Percentiles rank a stretch among this genome's conserved stretches.
These are phyloP conservation scores for Willisornis vidua DNA, from an alignment of 2,113 vertebrate species.

Conservation along the genomic window DNA sequence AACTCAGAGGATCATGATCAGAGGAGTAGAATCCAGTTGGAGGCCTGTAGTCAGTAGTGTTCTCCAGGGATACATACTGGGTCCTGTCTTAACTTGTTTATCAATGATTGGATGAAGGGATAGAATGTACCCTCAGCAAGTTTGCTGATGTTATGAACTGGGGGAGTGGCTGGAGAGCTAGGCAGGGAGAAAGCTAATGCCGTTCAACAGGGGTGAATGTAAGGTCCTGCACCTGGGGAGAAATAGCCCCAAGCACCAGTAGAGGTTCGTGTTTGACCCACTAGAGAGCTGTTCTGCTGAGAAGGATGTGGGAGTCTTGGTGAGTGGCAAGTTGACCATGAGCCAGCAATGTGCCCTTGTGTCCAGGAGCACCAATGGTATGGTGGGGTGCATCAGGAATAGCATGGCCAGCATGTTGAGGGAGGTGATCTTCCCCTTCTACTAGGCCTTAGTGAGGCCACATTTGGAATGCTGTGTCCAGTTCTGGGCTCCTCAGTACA, in stretches of 20 bases:
- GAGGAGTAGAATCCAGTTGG: not conserved
- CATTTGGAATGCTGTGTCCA: not conserved
- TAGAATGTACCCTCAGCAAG: not conserved
- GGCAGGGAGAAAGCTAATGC: fast-evolving
- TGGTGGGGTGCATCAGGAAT: not conserved
- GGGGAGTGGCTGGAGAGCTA: not conserved
- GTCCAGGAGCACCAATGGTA: not conserved
- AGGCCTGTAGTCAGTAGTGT: not conserved
- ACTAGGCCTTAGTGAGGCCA: not conserved
- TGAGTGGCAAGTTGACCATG: not conserved
- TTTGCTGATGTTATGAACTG: not conserved
- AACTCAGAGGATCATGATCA: not conserved
- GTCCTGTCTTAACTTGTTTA: not conserved
- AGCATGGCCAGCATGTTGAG: fast-evolving
- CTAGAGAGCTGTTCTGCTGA: not conserved
- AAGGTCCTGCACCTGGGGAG: not conserved
- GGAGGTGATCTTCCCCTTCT: not conserved
- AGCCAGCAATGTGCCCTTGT: not conserved
- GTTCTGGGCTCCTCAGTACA: not conserved
- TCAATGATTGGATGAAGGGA: fast-evolving
- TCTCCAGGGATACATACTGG: not conserved
- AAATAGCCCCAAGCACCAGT: too few species aligned
- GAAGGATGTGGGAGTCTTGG: not conserved
- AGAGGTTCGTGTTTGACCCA: not conserved
- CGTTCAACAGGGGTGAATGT: not conserved